These are phyloP conservation scores for Drosophila setifemur DNA, from an alignment of 1,140 invertebrate species.

Conservation along the genomic window DNA sequence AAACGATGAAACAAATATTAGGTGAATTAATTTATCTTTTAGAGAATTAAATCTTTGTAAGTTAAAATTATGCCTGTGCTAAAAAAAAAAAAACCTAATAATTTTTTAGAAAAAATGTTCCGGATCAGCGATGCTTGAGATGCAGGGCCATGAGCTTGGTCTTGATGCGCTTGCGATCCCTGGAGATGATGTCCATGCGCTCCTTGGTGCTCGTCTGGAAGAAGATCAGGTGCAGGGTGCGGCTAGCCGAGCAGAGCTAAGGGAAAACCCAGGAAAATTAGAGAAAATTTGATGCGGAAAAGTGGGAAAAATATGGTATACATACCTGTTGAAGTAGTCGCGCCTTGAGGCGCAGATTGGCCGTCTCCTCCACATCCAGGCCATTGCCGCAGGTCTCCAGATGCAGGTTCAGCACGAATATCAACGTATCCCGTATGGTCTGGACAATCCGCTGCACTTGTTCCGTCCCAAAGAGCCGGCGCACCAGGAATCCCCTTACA, in stretches of 20 bases:
- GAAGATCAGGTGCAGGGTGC: constrained; percentile 86
- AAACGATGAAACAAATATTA: too few species aligned
- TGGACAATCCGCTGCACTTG: constrained; percentile 91
- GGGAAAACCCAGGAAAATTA: neutral
- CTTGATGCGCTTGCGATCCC: constrained; percentile 81
- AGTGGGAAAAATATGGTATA: neutral
- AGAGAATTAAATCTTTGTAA: too few species aligned
- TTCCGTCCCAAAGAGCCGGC: constrained; percentile 90
- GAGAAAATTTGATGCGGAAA: too few species aligned
- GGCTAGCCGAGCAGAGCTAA: constrained; percentile 86
- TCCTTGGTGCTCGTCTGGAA: constrained; percentile 83
- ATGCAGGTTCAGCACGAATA: constrained; percentile 89
- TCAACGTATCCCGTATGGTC: constrained; percentile 90
- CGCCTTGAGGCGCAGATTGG: constrained; percentile 86
- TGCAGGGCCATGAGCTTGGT: constrained; percentile 51
- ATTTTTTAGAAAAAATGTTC: too few species aligned
- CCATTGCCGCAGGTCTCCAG: constrained; percentile 83
- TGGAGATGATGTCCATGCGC: constrained; percentile 85
- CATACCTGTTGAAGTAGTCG: constrained; percentile 86
- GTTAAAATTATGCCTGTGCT: neutral
- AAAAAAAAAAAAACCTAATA: neutral
- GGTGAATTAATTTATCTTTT: too few species aligned
- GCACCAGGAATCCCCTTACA: constrained; percentile 90
- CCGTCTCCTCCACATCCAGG: constrained; percentile 83
- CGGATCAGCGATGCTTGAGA: constrained; percentile 46